These are phyloP conservation scores for Connochaetes taurinus DNA, from an alignment of 2,113 vertebrate genomes.

Conservation along the genomic window DNA sequence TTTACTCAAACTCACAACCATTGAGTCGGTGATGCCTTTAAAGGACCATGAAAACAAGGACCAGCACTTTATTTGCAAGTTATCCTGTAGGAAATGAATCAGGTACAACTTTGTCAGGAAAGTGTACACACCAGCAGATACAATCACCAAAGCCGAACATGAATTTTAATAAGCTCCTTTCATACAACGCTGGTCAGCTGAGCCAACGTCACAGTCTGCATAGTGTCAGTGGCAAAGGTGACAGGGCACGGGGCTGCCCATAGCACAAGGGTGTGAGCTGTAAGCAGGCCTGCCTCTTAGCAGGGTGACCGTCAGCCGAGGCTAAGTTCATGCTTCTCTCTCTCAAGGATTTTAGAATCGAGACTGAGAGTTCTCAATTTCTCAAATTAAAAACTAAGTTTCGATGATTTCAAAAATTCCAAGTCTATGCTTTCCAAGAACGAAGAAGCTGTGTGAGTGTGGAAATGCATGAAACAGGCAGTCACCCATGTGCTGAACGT, in stretches of 20 bases:
- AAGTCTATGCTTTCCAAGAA: neutral
- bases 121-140: slow-evolving; percentile 23
- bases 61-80: slow-evolving; percentile 52
- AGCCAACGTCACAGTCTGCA: slow-evolving; percentile 31
- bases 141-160: slow-evolving; percentile 41
- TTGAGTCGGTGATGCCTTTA: neutral
- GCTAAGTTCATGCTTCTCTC: neutral
- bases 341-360: neutral
- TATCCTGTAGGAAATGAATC: neutral
- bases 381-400: neutral
- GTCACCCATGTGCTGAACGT: accelerated
- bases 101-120: slow-evolving; percentile 36
- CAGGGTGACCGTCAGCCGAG: neutral
- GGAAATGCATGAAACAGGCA: accelerated
- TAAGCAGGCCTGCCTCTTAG: neutral
- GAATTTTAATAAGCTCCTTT: slow-evolving; percentile 57
- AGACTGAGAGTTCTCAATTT: neutral
- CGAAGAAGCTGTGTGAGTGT: accelerated
- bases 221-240: slow-evolving; percentile 5
- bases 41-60: neutral
- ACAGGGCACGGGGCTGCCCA: neutral
- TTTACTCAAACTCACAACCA: neutral
- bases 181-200: neutral
- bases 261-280: accelerated
- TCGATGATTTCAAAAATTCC: neutral